Evolutionary conservation across 2,888 invertebrate species (phyloP).

Genomic region (Cyclophora punctaria): DNA sequence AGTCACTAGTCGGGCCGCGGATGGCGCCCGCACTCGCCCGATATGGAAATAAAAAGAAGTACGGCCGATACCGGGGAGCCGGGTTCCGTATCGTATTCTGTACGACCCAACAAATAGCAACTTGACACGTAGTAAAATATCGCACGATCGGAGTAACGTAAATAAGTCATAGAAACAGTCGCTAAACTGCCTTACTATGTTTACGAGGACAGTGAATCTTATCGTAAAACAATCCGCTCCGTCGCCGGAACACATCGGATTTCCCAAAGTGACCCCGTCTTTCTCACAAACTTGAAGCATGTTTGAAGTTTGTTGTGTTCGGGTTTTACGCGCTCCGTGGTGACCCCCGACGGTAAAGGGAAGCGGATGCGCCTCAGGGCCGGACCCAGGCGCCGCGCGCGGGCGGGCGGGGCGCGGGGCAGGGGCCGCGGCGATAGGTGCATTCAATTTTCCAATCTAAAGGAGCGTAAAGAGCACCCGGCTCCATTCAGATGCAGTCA

Average conservation of each 20-base stretch:
- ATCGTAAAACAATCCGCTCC: background rate
- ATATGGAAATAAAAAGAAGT: background rate
- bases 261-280: background rate
- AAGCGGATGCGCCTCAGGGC: slow-evolving; percentile 8
- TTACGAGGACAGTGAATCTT: background rate
- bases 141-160: no score
- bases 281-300: background rate
- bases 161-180: background rate
- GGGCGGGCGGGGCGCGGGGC: slow-evolving; percentile 1
- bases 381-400: slow-evolving; percentile 5
- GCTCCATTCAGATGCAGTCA: slow-evolving; percentile 14
- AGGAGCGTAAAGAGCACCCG: slow-evolving; percentile 31
- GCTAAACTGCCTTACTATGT: background rate
- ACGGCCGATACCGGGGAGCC: background rate
- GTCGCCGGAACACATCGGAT: no score
- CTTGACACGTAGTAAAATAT: no score
- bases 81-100: background rate
- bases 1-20: slow-evolving; percentile 8
- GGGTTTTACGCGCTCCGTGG: background rate
- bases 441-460: slow-evolving; percentile 38
- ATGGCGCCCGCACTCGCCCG: background rate
- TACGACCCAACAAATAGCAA: no score
- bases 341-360: slow-evolving; percentile 4
- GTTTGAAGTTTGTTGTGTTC: background rate
- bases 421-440: slow-evolving; percentile 12